These are phyloP conservation scores for Leptinotarsa haldemani DNA, from an alignment of 2,888 invertebrate genomes.

Conservation along the genomic window DNA sequence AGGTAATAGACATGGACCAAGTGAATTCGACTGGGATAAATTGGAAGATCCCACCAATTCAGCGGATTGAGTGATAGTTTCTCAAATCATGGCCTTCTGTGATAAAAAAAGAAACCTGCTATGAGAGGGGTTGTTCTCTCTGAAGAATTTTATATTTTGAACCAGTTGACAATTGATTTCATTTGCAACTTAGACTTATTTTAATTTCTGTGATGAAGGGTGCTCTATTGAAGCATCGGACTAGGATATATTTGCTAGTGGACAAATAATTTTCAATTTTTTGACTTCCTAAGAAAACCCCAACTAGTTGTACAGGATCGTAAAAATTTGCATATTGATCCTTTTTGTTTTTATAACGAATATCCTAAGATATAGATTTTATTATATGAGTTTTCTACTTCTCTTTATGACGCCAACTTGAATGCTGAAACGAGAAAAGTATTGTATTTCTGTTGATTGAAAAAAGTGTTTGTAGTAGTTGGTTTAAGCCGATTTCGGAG, in stretches of 20 bases:
- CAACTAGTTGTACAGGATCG: too few species aligned
- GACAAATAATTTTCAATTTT: background rate
- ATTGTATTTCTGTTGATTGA: too few species aligned
- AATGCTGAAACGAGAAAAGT: too few species aligned
- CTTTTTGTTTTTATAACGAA: too few species aligned
- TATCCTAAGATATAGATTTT: too few species aligned
- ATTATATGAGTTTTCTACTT: too few species aligned
- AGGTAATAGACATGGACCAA: conserved; percentile 78
- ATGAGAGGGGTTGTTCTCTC: background rate
- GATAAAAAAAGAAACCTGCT: conserved; percentile 9
- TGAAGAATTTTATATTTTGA: too few species aligned
- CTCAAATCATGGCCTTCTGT: conserved; percentile 12
- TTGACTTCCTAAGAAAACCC: background rate
- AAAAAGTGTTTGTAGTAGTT: too few species aligned
- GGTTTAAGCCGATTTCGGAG: too few species aligned
- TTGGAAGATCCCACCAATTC: conserved; percentile 72
- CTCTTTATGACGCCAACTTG: too few species aligned
- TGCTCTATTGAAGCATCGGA: background rate
- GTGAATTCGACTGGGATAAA: conserved; percentile 91
- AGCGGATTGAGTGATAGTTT: conserved; percentile 23
- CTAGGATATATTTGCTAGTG: background rate
- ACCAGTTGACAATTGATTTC: background rate
- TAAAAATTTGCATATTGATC: too few species aligned
- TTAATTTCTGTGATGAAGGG: background rate
- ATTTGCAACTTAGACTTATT: background rate